phyloP scores from a whole-genome alignment of 2,113 vertebrate genomes.

The Aphyosemion australe region DNA sequence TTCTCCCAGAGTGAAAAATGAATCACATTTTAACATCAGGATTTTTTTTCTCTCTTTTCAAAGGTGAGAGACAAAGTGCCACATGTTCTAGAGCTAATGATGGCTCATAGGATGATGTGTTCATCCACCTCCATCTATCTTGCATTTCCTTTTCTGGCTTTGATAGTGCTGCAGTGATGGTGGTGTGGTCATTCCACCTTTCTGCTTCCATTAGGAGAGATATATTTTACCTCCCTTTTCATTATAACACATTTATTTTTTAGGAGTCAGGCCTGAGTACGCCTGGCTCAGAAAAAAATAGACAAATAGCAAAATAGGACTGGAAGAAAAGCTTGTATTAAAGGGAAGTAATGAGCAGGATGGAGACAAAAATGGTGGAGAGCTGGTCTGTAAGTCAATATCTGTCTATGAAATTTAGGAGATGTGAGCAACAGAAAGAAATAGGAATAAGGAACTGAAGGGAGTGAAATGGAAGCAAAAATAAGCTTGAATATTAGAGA shows the following conservation, averaged over 20 bases:
- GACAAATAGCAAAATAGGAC: neutral
- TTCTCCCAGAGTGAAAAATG: conserved; percentile 24
- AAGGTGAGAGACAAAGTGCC: conserved; percentile 43
- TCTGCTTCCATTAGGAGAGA: conserved; percentile 11
- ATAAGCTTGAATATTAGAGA: neutral
- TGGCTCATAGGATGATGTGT: conserved; percentile 18
- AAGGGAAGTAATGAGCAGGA: conserved; percentile 44
- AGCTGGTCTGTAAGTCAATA: conserved; percentile 43
- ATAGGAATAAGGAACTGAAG: conserved; percentile 25
- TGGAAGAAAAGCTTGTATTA: conserved; percentile 15
- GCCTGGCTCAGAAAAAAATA: too few species aligned
- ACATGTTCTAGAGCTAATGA: conserved; percentile 34
- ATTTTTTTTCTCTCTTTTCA: conserved; percentile 7
- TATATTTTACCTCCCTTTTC: conserved; percentile 33
- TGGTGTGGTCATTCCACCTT: conserved; percentile 2
- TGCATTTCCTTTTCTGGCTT: conserved; percentile 26
- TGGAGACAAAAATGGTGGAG: conserved; percentile 12
- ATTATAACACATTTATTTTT: conserved; percentile 28
- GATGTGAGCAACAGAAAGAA: conserved; percentile 27
- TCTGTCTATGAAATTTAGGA: neutral
- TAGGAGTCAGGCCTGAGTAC: neutral
- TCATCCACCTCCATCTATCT: conserved; percentile 13
- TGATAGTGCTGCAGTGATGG: neutral
- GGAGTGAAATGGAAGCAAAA: neutral
- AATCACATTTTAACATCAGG: conserved; percentile 48